These are phyloP conservation scores for Tragelaphus oryx DNA, from an alignment of 2,797 vertebrate genomes.

Conservation along the genomic window DNA sequence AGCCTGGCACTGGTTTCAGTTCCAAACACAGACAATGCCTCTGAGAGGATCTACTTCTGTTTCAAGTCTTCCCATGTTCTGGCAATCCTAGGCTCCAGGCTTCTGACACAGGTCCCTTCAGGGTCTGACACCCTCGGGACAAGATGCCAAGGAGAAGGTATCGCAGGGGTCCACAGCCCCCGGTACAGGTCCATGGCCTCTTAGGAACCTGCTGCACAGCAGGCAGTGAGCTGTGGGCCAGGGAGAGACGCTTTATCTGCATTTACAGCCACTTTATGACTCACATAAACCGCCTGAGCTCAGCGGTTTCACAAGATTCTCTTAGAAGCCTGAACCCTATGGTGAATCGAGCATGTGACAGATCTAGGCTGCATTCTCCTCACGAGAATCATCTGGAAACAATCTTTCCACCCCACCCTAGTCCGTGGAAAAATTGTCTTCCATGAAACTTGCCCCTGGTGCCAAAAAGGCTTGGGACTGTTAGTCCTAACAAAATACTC, in stretches of 20 bases:
- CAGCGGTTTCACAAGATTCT: neutral
- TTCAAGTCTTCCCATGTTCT: neutral
- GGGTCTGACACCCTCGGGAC: neutral
- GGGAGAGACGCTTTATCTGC: neutral
- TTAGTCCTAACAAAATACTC: neutral
- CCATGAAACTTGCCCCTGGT: neutral
- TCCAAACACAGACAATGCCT: neutral
- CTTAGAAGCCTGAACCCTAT: neutral
- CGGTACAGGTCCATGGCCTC: neutral
- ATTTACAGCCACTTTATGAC: neutral
- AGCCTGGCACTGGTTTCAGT: neutral
- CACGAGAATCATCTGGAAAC: neutral
- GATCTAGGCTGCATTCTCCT: neutral
- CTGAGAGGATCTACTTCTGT: neutral
- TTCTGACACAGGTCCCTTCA: rapidly evolving
- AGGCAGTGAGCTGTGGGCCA: rapidly evolving
- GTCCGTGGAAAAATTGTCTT: neutral
- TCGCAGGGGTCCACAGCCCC: neutral
- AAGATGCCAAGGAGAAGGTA: neutral
- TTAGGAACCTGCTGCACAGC: neutral
- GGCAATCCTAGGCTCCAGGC: neutral
- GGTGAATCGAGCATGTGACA: rapidly evolving
- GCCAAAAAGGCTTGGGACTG: neutral
- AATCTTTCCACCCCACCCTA: neutral
- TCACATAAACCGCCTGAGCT: neutral